Evolutionary conservation across 2,888 invertebrate species (phyloP).

Genomic region (Drosophila mayaguana): DNA sequence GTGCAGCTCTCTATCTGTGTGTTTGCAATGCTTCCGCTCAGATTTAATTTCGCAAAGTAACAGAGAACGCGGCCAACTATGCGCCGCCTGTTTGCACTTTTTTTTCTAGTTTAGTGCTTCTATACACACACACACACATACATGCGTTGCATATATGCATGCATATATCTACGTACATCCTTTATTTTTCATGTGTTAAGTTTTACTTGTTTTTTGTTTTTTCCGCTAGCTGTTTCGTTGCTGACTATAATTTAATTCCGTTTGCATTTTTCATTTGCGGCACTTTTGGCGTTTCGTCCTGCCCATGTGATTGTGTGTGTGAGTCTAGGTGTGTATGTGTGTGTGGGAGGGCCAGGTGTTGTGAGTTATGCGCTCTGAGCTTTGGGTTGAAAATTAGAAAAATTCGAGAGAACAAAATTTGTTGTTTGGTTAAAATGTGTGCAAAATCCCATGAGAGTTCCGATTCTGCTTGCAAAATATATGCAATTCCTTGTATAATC

Average conservation of each 20-base stretch:
- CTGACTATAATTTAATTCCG: conserved; percentile 80
- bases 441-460: conserved; percentile 63
- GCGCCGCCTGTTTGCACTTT: conserved; percentile 80
- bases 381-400: conserved; percentile 71
- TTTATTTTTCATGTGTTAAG: conserved; percentile 33
- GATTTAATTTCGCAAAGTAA: conserved; percentile 81
- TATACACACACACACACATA: not conserved
- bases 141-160: not conserved
- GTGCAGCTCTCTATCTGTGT: conserved; percentile 20
- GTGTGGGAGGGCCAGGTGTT: conserved; percentile 52
- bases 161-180: conserved; percentile 7
- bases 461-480: conserved; percentile 30
- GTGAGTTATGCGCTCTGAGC: conserved; percentile 75
- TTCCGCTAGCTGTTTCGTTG: conserved; percentile 66
- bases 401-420: conserved; percentile 31
- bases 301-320: conserved; percentile 14
- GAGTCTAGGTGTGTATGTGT: conserved; percentile 5
- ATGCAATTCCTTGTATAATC: conserved; percentile 24
- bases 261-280: conserved; percentile 81
- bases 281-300: conserved; percentile 69
- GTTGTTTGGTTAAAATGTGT: conserved; percentile 39
- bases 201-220: conserved; percentile 18
- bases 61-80: conserved; percentile 64
- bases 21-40: conserved; percentile 74
- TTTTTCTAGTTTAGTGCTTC: conserved; percentile 54